Conservation (phyloP, 2,113 vertebrate species). For the Phalacrocorax aristotelis region DNA sequence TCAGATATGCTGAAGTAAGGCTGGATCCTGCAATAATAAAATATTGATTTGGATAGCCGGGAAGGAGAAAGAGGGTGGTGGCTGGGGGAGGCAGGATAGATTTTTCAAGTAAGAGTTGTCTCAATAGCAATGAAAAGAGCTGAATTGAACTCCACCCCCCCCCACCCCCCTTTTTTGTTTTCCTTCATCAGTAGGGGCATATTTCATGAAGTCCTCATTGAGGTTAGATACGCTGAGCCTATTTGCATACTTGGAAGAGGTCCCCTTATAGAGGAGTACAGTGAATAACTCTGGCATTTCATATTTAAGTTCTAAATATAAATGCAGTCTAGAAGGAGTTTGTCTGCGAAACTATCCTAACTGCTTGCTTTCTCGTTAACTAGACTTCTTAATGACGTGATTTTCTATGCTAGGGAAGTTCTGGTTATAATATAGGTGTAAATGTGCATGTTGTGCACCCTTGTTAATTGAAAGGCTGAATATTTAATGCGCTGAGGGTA, state of each 20-base stretch:
- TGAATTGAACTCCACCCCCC: not conserved
- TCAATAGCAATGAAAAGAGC: not conserved
- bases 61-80: not conserved
- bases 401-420: constrained; percentile 14
- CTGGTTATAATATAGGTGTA: constrained; percentile 6
- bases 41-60: not conserved
- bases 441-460: not conserved
- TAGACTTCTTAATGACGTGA: constrained; percentile 3
- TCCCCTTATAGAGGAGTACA: constrained; percentile 2
- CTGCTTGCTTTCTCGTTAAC: constrained; percentile 1
- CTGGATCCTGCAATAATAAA: not conserved
- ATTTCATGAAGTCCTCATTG: constrained; percentile 31
- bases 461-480: constrained; percentile 39
- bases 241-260: constrained; percentile 56
- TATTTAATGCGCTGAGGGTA: not conserved
- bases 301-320: constrained; percentile 50
- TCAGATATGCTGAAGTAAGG: not conserved
- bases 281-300: constrained; percentile 50
- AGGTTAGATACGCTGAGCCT: not conserved
- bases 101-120: not conserved
- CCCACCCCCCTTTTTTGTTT: not conserved
- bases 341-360: not conserved
- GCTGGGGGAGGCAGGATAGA: not conserved
- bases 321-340: constrained; percentile 32
- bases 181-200: not conserved